Evolutionary conservation across 1,140 invertebrate genomes (phyloP).

Genomic region (Drosophila varians): DNA sequence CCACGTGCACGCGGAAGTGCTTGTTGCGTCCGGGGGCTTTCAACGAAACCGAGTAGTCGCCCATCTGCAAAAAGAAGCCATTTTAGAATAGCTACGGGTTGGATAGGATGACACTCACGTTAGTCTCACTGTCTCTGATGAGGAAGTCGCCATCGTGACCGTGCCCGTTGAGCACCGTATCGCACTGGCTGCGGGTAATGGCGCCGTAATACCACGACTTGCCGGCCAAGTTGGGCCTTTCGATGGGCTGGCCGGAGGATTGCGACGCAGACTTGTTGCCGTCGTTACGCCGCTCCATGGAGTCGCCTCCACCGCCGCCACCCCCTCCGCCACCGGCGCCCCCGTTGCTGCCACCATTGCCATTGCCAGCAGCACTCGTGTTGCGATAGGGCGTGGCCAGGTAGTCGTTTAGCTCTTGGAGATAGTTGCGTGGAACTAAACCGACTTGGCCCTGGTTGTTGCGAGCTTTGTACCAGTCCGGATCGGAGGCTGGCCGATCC

Average conservation of each 20-base stretch:
- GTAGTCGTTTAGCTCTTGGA: conserved; percentile 95
- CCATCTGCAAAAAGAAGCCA: conserved; percentile 89
- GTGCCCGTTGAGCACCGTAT: conserved; percentile 95
- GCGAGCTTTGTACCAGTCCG: conserved; percentile 98
- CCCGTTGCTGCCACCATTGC: conserved; percentile 66
- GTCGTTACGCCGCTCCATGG: conserved; percentile 82
- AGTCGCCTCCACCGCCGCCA: conserved; percentile 58
- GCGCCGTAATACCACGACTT: conserved; percentile 99
- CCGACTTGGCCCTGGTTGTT: conserved; percentile 96
- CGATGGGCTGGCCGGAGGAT: conserved; percentile 79
- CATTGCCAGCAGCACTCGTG: conserved; percentile 84
- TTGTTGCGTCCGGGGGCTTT: conserved; percentile 99
- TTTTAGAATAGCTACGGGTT: neutral
- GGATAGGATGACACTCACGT: conserved; percentile 88
- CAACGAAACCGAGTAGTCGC: conserved; percentile 98
- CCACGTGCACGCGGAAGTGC: conserved; percentile 99
- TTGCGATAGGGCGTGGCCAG: conserved; percentile 91
- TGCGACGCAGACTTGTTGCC: conserved; percentile 71
- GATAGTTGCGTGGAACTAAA: conserved; percentile 98
- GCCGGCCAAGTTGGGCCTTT: conserved; percentile 89
- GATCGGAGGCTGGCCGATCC: conserved; percentile 97
- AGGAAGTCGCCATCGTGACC: conserved; percentile 99
- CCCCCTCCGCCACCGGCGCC: conserved; percentile 83
- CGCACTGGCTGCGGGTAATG: conserved; percentile 97
- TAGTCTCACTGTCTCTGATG: conserved; percentile 99